Conservation (phyloP, 1,140 invertebrate genomes). For the Aphidius ervi region DNA sequence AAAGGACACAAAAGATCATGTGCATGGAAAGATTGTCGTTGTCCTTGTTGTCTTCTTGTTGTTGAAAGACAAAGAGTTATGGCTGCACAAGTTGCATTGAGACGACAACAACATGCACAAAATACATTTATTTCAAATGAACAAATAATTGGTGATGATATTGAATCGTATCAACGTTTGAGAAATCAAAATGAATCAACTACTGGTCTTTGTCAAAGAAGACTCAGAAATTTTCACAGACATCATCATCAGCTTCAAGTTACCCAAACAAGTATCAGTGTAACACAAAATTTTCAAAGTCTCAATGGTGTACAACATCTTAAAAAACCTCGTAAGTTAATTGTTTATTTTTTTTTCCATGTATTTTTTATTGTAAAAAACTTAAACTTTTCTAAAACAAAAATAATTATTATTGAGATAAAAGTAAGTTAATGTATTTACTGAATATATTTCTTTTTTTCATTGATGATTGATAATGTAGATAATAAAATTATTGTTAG, state of each 20-base stretch:
- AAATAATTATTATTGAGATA: too few species aligned
- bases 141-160: slow-evolving; percentile 1
- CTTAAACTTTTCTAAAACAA: too few species aligned
- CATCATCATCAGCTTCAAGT: slow-evolving; percentile 54
- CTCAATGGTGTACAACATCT: slow-evolving; percentile 31
- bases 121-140: slow-evolving; percentile 27
- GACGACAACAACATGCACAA: slow-evolving; percentile 62
- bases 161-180: slow-evolving; percentile 13
- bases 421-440: too few species aligned
- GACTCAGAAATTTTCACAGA: slow-evolving; percentile 59
- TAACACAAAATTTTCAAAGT: slow-evolving; percentile 42
- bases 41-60: slow-evolving; percentile 81
- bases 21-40: slow-evolving; percentile 75
- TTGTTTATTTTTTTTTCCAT: background rate
- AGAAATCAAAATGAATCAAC: slow-evolving; percentile 38
- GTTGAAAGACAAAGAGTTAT: slow-evolving; percentile 84
- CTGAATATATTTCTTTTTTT: too few species aligned
- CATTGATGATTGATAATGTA: too few species aligned
- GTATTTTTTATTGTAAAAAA: too few species aligned
- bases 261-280: slow-evolving; percentile 43
- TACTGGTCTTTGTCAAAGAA: slow-evolving; percentile 58
- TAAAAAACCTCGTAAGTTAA: slow-evolving; percentile 25
- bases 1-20: slow-evolving; percentile 83
- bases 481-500: too few species aligned
- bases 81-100: slow-evolving; percentile 70